Conservation (phyloP, 2,888 invertebrate species). For the Sphaerophoria taeniata region DNA sequence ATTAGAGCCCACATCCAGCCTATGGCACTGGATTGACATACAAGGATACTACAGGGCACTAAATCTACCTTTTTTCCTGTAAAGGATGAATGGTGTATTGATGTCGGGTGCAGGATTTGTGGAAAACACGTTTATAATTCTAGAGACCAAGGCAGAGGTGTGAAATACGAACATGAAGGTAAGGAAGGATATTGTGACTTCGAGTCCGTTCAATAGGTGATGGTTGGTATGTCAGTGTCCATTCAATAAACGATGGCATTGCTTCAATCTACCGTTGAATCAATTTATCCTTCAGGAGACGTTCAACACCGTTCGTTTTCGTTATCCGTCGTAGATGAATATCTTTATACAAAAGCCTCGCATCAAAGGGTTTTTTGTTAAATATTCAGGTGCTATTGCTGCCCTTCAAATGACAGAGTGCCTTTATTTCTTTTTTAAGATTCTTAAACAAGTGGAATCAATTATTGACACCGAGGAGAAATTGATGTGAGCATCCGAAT, state of each 20-base stretch:
- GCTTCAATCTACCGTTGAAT: conserved; percentile 55
- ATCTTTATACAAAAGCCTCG: conserved; percentile 46
- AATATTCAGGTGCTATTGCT: too few relatives aligned
- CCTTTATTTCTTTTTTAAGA: too few relatives aligned
- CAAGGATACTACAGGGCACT: background rate
- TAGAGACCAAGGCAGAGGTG: conserved; percentile 14
- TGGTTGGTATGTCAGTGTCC: conserved; percentile 13
- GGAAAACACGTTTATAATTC: conserved; percentile 62
- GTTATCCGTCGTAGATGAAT: conserved; percentile 21
- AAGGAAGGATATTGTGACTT: background rate
- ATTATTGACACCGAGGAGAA: conserved; percentile 21
- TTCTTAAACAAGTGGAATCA: conserved; percentile 52
- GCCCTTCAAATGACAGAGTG: too few relatives aligned
- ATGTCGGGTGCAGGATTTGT: conserved; percentile 51
- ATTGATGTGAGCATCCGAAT: background rate
- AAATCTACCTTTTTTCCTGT: background rate
- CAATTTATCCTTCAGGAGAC: conserved; percentile 38
- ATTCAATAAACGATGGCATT: conserved; percentile 34
- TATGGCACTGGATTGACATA: background rate
- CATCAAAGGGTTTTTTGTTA: conserved; percentile 25
- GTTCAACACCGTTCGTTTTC: background rate
- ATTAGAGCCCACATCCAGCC: conserved; percentile 39
- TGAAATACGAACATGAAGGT: background rate
- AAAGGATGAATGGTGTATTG: conserved; percentile 56
- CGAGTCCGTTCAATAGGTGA: background rate